Evolutionary conservation across 37 sponge, comb jelly and placozoan genomes (phyloP).

Genomic region (Eunapius fragilis): DNA sequence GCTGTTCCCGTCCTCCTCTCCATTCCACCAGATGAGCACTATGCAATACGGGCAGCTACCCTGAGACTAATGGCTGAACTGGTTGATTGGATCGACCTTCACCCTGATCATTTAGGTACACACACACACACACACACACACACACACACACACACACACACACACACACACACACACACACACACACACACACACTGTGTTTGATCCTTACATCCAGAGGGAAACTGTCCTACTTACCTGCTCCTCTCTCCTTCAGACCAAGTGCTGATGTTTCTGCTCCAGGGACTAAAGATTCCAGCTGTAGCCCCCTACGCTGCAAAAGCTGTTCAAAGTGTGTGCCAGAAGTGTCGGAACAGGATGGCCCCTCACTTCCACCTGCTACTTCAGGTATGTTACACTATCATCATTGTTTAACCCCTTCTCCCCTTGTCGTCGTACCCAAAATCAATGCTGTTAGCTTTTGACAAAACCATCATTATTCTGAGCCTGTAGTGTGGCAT

Average conservation of each 20-base stretch:
- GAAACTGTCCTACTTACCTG: not conserved
- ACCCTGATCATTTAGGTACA: slow-evolving; percentile 62
- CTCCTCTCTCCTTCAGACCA: slow-evolving; percentile 10
- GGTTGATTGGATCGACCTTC: slow-evolving; percentile 71
- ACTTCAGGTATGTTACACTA: slow-evolving; percentile 30
- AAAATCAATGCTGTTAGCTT: not conserved
- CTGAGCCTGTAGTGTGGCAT: not conserved
- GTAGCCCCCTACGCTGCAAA: slow-evolving; percentile 70
- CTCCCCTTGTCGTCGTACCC: not conserved
- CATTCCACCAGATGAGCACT: slow-evolving; percentile 59
- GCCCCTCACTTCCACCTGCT: slow-evolving; percentile 60
- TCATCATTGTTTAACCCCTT: not conserved
- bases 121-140: no score
- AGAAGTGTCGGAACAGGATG: slow-evolving; percentile 66
- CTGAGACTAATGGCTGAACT: slow-evolving; percentile 56
- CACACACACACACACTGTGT: no score
- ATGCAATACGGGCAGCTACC: slow-evolving; percentile 54
- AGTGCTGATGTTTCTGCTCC: slow-evolving; percentile 61
- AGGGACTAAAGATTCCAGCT: slow-evolving; percentile 43
- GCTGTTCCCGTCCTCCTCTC: slow-evolving; percentile 64
- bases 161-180: no score
- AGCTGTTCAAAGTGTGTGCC: slow-evolving; percentile 70
- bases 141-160: no score
- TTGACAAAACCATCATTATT: no score
- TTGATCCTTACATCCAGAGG: not conserved